phyloP scores from a whole-genome alignment of 92 coral and sea anemone genomes.

The Isaurus tuberculatus region DNA sequence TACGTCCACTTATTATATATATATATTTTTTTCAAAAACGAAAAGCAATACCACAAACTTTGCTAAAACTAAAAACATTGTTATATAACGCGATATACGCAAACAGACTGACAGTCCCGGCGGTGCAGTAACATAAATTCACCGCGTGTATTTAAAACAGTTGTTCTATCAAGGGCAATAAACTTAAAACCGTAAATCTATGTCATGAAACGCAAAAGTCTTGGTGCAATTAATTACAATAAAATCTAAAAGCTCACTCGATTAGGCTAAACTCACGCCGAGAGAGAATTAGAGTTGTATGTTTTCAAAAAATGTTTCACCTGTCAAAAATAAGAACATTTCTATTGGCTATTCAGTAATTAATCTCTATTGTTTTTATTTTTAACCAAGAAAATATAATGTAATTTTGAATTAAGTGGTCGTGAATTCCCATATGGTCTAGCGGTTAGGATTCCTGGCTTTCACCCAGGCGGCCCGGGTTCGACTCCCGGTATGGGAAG shows the following conservation, averaged over 20 bases:
- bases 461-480: slow-evolving; percentile 89
- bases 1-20: no score
- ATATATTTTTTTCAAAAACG: no score
- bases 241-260: no score
- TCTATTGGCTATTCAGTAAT: slow-evolving; percentile 16
- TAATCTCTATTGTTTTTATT: not conserved
- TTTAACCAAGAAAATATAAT: not conserved
- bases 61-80: no score
- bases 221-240: no score
- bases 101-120: no score
- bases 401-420: rapidly evolving
- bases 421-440: slow-evolving; percentile 96
- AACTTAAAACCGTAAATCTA: not conserved
- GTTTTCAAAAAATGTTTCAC: not conserved
- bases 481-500: slow-evolving; percentile 67
- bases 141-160: no score
- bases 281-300: not conserved
- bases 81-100: no score
- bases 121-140: no score
- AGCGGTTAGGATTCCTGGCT: slow-evolving; percentile 99
- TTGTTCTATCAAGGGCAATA: no score
- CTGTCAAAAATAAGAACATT: not conserved
- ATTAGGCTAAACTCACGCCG: not conserved
- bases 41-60: no score
- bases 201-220: no score